Conservation (phyloP, 2,888 invertebrate species). For the Ditula angustiorana region DNA sequence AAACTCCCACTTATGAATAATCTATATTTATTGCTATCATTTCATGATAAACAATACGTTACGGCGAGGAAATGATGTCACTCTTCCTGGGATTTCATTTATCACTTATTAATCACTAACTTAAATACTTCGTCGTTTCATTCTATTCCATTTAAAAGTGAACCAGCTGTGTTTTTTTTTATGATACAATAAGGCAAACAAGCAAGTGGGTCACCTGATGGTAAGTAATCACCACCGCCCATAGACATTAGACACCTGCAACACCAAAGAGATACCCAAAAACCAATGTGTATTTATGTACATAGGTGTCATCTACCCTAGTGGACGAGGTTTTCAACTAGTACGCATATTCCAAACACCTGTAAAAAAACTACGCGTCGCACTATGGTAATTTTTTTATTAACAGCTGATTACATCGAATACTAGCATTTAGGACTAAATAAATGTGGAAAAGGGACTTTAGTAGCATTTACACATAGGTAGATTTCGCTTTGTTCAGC, state of each 20-base stretch:
- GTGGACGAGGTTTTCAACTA: too few relatives aligned
- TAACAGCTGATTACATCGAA: not conserved
- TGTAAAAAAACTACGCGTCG: not conserved
- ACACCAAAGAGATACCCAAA: too few relatives aligned
- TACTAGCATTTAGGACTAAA: not conserved
- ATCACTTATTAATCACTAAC: not conserved
- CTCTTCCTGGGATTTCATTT: not conserved
- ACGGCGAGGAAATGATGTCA: conserved; percentile 8
- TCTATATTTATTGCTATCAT: conserved; percentile 12
- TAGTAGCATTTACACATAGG: not conserved
- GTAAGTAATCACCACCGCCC: too few relatives aligned
- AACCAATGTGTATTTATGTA: too few relatives aligned
- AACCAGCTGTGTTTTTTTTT: too few relatives aligned
- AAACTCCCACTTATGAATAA: conserved; percentile 5
- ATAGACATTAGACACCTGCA: too few relatives aligned
- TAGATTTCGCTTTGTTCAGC: not conserved
- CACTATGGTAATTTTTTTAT: not conserved
- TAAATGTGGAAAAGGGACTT: not conserved
- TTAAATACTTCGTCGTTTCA: not conserved
- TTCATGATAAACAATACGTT: not conserved
- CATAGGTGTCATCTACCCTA: too few relatives aligned
- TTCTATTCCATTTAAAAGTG: too few relatives aligned
- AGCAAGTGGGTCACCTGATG: too few relatives aligned
- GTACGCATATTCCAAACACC: too few relatives aligned
- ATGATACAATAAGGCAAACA: too few relatives aligned